Conservation (phyloP, 2,888 invertebrate species). For the Micoletzkya japonica region DNA sequence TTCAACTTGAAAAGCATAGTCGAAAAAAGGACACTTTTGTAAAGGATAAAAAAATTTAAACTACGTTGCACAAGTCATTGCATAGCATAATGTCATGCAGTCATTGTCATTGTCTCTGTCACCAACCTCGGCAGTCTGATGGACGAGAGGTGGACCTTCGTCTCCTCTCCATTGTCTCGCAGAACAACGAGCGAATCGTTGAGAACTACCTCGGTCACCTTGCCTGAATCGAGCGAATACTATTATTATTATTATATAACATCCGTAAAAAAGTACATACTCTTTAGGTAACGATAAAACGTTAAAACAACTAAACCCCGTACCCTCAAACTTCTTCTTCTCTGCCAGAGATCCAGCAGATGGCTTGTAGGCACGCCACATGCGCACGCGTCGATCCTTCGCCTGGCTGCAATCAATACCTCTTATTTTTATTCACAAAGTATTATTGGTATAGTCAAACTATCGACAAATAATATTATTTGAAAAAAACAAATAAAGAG, state of each 20-base stretch:
- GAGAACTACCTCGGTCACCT: constrained; percentile 81
- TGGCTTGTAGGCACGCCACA: constrained; percentile 90
- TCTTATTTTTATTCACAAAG: too few species aligned
- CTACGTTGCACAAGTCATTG: constrained; percentile 37
- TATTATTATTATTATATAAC: not conserved
- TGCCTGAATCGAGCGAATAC: constrained; percentile 18
- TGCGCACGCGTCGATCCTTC: constrained; percentile 81
- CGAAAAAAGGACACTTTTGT: too few species aligned
- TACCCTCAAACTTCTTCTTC: constrained; percentile 42
- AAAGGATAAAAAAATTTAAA: constrained; percentile 6
- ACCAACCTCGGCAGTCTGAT: constrained; percentile 87
- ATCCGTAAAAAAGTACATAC: not conserved
- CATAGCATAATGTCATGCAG: not conserved
- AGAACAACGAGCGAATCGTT: constrained; percentile 90
- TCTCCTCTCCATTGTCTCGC: constrained; percentile 76
- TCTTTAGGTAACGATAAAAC: not conserved
- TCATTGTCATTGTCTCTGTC: not conserved
- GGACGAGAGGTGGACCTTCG: constrained; percentile 93
- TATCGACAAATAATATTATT: not conserved
- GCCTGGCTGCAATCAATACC: constrained; percentile 72
- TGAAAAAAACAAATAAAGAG: not conserved
- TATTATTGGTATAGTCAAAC: not conserved
- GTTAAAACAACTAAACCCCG: too few species aligned
- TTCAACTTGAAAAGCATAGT: not conserved
- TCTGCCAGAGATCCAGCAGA: constrained; percentile 43